Conservation (phyloP, 2,797 vertebrate genomes). For the Scolopax bukidnonensis region DNA sequence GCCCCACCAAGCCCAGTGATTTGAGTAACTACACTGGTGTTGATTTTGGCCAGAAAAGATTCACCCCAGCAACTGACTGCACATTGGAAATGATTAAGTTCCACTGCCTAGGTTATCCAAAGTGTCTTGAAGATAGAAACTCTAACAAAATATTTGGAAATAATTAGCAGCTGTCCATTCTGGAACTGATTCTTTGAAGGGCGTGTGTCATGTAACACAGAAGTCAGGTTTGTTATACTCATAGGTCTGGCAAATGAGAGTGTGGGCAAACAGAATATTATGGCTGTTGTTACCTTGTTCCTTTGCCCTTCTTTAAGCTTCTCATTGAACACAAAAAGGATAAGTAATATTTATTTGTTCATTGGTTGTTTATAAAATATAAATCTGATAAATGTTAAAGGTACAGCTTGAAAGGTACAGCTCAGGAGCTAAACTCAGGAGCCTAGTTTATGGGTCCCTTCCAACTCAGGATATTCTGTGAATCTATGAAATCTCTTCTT, state of each 20-base stretch:
- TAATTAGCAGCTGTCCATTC: constrained; percentile 25
- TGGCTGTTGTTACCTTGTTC: not conserved
- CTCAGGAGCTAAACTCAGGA: not conserved
- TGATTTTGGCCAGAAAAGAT: not conserved
- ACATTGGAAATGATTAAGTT: not conserved
- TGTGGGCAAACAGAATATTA: not conserved
- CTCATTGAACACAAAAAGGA: not conserved
- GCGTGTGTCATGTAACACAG: not conserved
- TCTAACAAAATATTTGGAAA: constrained; percentile 13
- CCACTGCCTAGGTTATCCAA: constrained; percentile 14
- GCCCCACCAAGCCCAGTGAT: not conserved
- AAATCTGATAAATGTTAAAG: not conserved
- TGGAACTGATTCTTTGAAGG: constrained; percentile 12
- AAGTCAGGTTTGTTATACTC: constrained; percentile 27
- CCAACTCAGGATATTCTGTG: not conserved
- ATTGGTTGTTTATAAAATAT: not conserved
- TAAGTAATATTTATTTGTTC: not conserved
- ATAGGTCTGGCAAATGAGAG: not conserved
- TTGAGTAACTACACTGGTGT: not conserved
- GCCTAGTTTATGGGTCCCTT: not conserved
- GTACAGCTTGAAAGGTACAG: not conserved
- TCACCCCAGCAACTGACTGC: not conserved
- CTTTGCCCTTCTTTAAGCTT: not conserved
- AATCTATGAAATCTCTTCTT: not conserved
- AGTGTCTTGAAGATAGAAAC: constrained; percentile 5